Conservation (phyloP, 2,888 invertebrate species). For the Yponomeuta sedellus region DNA sequence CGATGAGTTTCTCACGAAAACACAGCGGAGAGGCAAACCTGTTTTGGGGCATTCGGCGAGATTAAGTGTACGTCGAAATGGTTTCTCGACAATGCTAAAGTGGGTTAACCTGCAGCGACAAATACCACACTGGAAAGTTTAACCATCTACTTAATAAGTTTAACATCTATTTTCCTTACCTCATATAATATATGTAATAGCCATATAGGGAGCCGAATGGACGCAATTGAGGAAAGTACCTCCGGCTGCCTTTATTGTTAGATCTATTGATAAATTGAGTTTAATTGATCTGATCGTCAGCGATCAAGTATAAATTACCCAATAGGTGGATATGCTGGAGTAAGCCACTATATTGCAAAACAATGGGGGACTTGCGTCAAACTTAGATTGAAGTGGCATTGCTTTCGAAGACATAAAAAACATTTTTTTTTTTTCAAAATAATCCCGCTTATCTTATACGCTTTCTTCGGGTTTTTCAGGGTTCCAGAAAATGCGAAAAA, state of each 20-base stretch:
- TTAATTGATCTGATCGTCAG: constrained; percentile 4
- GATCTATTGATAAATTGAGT: not conserved
- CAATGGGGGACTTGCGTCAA: too few relatives aligned
- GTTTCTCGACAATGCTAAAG: constrained; percentile 1
- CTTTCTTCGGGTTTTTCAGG: too few relatives aligned
- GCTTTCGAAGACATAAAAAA: too few relatives aligned
- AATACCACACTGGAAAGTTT: not conserved
- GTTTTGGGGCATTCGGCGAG: constrained; percentile 11
- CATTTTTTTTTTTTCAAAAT: too few relatives aligned
- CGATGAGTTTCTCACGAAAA: not conserved
- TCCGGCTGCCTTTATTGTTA: not conserved
- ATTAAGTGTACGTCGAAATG: not conserved
- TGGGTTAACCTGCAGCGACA: constrained; percentile 4
- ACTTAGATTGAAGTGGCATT: too few relatives aligned
- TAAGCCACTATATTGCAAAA: constrained; percentile 4
- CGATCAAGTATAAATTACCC: constrained; percentile 10
- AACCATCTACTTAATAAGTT: not conserved
- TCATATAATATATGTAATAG: not conserved
- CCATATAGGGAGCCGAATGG: too few relatives aligned
- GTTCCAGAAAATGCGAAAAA: too few relatives aligned
- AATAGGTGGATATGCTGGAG: not conserved
- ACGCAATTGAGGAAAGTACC: not conserved
- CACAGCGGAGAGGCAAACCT: constrained; percentile 11
- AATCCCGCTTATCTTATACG: too few relatives aligned
- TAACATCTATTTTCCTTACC: too few relatives aligned